Percentiles rank a stretch among this genome's conserved stretches.
Conservation (phyloP, 2,888 invertebrate genomes). For the Perizoma affinitatum region DNA sequence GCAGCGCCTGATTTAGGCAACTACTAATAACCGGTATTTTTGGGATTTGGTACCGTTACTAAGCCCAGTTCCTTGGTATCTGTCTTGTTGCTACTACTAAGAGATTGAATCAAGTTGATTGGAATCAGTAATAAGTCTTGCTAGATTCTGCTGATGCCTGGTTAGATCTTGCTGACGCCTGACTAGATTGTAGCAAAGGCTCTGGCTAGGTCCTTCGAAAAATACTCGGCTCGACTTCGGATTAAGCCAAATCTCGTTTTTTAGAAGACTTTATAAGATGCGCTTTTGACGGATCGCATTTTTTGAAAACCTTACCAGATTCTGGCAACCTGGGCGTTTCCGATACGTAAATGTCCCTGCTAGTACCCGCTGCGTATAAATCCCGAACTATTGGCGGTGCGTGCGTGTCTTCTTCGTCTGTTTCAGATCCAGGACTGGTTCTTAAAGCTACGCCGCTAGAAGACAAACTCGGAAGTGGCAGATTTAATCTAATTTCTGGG, state of each 20-base stretch:
- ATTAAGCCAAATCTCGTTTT: constrained; percentile 7
- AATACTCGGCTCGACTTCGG: not conserved
- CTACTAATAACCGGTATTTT: too few relatives aligned
- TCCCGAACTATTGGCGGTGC: constrained; percentile 6
- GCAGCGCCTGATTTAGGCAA: too few relatives aligned
- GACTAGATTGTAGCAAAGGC: too few relatives aligned
- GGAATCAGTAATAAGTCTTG: not conserved
- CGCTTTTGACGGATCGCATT: constrained; percentile 18
- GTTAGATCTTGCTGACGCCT: constrained; percentile 5
- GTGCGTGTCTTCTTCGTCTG: constrained; percentile 13
- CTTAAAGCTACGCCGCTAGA: not conserved
- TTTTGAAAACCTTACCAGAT: constrained; percentile 8
- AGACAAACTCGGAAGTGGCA: constrained; percentile 2
- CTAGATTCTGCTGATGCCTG: not conserved
- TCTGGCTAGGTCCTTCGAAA: constrained; percentile 3
- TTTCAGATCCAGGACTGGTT: not conserved
- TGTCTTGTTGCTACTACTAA: too few relatives aligned
- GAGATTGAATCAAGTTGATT: too few relatives aligned
- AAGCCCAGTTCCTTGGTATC: too few relatives aligned
- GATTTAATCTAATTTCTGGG: not conserved
- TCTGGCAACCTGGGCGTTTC: not conserved
- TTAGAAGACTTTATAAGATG: constrained; percentile 31
- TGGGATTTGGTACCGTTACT: too few relatives aligned
- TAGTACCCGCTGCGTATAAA: constrained; percentile 12
- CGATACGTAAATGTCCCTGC: constrained; percentile 7